A percentile compares a stretch with the other conserved stretches of the same genome.
These are phyloP conservation scores for Odontomachus brunneus DNA, from an alignment of 1,140 invertebrate species.

Conservation along the genomic window DNA sequence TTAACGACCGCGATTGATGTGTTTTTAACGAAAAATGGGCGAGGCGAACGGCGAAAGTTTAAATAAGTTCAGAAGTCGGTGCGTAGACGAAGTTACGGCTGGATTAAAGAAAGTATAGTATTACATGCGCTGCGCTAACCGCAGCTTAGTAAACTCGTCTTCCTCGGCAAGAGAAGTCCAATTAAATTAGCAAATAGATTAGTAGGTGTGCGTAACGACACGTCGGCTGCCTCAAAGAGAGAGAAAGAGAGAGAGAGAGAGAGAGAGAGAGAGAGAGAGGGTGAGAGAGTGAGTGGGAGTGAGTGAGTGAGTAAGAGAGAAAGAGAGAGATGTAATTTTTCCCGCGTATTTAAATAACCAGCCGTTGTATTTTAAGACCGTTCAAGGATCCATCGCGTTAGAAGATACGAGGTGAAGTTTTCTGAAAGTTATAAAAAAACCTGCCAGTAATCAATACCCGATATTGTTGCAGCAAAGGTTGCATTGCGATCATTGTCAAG, in stretches of 20 bases:
- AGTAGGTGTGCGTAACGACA: not conserved
- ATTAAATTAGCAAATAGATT: constrained; percentile 38
- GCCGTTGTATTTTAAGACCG: constrained; percentile 19
- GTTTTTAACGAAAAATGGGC: constrained; percentile 44
- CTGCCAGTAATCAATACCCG: constrained; percentile 51
- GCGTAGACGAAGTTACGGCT: constrained; percentile 7
- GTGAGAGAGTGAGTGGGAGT: too few relatives aligned
- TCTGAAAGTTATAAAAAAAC: constrained; percentile 47
- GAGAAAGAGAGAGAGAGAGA: too few relatives aligned
- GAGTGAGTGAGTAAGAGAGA: too few relatives aligned
- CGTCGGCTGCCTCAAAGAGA: too few relatives aligned
- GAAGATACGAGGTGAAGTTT: constrained; percentile 21
- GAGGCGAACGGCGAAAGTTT: constrained; percentile 27
- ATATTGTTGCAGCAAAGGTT: constrained; percentile 53
- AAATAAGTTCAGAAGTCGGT: constrained; percentile 46
- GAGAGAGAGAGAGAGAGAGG: too few relatives aligned
- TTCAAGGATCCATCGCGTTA: constrained; percentile 4
- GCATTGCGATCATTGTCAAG: constrained; percentile 41
- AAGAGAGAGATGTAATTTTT: constrained; percentile 13
- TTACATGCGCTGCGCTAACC: not conserved
- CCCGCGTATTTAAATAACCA: constrained; percentile 7
- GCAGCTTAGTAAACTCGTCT: not conserved
- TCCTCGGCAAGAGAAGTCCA: not conserved
- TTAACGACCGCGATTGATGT: constrained; percentile 47
- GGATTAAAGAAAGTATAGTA: constrained; percentile 33